A percentile compares a stretch with the other conserved stretches of the same genome.
Evolutionary conservation across 2,797 vertebrate species (phyloP).

Genomic region (Paedocypris micromegethes): DNA sequence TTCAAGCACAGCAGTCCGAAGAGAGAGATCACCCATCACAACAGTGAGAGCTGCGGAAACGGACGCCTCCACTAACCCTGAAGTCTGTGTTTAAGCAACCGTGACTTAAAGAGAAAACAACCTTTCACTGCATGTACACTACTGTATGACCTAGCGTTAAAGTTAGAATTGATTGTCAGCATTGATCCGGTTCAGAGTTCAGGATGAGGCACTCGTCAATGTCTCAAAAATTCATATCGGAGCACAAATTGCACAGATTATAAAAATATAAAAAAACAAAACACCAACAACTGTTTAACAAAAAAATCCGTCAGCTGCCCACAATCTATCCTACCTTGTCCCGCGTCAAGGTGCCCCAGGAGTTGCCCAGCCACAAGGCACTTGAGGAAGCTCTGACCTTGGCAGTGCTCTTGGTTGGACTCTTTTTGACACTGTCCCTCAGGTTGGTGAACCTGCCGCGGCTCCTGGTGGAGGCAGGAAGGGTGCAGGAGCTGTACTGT

Average conservation of each 20-base stretch:
- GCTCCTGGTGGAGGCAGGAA: slow-evolving; percentile 60
- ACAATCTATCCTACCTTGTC: slow-evolving; percentile 62
- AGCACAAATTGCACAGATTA: too few species aligned
- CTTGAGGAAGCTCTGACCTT: slow-evolving; percentile 67
- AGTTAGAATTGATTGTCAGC: slow-evolving; percentile 46
- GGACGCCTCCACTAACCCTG: too few species aligned
- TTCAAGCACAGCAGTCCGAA: slow-evolving; percentile 16
- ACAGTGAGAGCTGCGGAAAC: background rate
- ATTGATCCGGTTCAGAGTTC: slow-evolving; percentile 33
- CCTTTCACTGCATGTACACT: slow-evolving; percentile 27
- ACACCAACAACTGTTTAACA: background rate
- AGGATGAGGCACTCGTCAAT: slow-evolving; percentile 22
- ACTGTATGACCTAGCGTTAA: slow-evolving; percentile 35
- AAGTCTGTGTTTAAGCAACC: too few species aligned
- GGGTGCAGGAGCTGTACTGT: slow-evolving; percentile 65
- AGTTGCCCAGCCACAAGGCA: slow-evolving; percentile 65
- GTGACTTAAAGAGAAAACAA: slow-evolving; percentile 28
- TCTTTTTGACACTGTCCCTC: slow-evolving; percentile 78
- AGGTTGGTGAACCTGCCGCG: slow-evolving; percentile 71
- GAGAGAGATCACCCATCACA: slow-evolving; percentile 23
- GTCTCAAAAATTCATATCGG: slow-evolving; percentile 4
- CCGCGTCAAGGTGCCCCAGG: slow-evolving; percentile 63
- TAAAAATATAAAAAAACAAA: background rate
- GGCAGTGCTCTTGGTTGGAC: slow-evolving; percentile 74
- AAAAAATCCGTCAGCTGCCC: slow-evolving; percentile 45